phyloP scores from a whole-genome alignment of 2,113 vertebrate species.

The Carettochelys insculpta region DNA sequence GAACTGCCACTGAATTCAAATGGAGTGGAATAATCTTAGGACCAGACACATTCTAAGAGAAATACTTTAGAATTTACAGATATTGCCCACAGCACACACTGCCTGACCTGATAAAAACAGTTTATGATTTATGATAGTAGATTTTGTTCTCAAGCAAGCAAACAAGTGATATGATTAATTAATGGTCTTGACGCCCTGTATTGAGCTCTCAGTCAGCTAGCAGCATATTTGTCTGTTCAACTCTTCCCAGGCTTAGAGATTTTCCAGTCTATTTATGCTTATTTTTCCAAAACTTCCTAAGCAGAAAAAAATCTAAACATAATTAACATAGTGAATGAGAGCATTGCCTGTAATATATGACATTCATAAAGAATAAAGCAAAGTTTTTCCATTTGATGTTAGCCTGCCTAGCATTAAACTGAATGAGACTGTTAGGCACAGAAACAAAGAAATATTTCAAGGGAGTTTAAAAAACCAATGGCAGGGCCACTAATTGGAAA shows the following conservation, averaged over 20 bases:
- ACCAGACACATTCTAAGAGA: not conserved
- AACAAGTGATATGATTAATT: not conserved
- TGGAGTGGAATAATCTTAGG: not conserved
- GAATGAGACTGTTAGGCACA: not conserved
- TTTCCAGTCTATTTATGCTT: not conserved
- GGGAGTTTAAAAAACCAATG: not conserved
- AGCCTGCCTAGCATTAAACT: not conserved
- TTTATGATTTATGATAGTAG: not conserved
- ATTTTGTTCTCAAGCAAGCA: not conserved
- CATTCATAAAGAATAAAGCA: no score
- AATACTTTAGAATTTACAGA: constrained; percentile 41
- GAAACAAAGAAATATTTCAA: not conserved
- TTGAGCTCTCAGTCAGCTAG: not conserved
- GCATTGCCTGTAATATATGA: no score
- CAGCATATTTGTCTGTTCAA: not conserved
- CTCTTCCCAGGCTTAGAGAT: not conserved
- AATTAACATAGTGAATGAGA: not conserved
- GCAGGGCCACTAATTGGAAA: not conserved
- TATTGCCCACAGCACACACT: constrained; percentile 31
- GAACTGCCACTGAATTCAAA: not conserved
- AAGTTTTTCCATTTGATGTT: not conserved
- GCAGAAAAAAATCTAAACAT: not conserved
- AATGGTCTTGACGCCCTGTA: not conserved
- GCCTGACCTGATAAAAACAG: constrained; percentile 18
- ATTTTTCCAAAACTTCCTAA: not conserved